Evolutionary conservation across 2,113 vertebrate species (phyloP).

Genomic region (Montifringilla adamsi): DNA sequence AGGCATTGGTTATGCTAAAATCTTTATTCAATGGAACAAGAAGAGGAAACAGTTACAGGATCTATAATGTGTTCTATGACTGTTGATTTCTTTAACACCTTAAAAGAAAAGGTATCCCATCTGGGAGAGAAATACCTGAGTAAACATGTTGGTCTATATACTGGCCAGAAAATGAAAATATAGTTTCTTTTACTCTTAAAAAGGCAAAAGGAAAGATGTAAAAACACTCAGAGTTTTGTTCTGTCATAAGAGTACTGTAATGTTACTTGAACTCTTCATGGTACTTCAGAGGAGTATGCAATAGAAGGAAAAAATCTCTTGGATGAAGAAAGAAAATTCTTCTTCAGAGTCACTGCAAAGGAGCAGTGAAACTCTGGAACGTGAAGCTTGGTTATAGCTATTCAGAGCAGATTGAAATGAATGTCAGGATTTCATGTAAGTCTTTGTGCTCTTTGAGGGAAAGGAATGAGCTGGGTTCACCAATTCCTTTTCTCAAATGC

Average conservation of each 20-base stretch:
- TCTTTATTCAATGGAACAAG: not conserved
- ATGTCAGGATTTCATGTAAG: not conserved
- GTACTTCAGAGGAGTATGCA: not conserved
- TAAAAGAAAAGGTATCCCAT: not conserved
- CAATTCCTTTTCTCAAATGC: not conserved
- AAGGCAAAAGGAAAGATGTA: not conserved
- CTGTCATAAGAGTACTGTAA: not conserved
- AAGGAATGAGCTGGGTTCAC: not conserved
- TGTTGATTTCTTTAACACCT: not conserved
- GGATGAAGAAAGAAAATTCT: not conserved
- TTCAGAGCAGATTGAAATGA: not conserved
- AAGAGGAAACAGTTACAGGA: not conserved
- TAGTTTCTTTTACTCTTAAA: not conserved
- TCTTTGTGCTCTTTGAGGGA: accelerated
- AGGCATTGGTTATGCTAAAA: not conserved
- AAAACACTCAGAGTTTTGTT: not conserved
- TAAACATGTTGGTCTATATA: not conserved
- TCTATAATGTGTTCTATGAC: not conserved
- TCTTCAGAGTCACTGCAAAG: not conserved
- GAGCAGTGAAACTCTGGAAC: not conserved
- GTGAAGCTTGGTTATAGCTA: not conserved
- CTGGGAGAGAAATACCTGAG: not conserved
- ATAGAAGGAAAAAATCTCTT: not conserved
- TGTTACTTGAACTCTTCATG: not conserved
- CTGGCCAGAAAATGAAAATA: not conserved